phyloP scores from a whole-genome alignment of 2,113 vertebrate species.

The Smithornis capensis region DNA sequence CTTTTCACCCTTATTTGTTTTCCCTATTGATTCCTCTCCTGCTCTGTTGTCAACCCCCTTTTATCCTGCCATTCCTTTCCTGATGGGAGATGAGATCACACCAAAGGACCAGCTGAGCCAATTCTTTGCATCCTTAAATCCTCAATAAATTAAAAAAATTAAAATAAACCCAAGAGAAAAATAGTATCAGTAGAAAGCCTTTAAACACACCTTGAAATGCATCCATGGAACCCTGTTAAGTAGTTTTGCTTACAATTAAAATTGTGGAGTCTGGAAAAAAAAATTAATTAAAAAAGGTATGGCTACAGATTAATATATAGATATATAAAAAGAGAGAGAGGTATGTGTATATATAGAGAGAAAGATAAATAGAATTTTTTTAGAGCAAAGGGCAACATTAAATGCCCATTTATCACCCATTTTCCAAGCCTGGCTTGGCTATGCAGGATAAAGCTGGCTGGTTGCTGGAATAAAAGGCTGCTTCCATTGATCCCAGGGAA shows the following conservation, averaged over 20 bases:
- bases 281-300: not conserved
- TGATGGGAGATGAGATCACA: not conserved
- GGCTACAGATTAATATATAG: not conserved
- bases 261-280: not conserved
- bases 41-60: not conserved
- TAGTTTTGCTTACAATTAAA: not conserved
- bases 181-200: not conserved
- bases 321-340: not conserved
- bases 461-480: not conserved
- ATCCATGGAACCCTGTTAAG: not conserved
- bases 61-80: not conserved
- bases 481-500: not conserved
- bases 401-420: not conserved
- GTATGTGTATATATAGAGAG: too few species aligned
- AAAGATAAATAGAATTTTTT: not conserved
- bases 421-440: not conserved
- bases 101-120: not conserved
- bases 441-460: not conserved
- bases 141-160: not conserved
- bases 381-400: not conserved
- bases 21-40: not conserved
- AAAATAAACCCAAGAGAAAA: not conserved
- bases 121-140: not conserved
- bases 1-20: not conserved
- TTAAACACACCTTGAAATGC: not conserved